Percentiles rank a stretch among this genome's conserved stretches.
Evolutionary conservation across 2,113 vertebrate genomes (phyloP).

Genomic region (Prunella himalayana): DNA sequence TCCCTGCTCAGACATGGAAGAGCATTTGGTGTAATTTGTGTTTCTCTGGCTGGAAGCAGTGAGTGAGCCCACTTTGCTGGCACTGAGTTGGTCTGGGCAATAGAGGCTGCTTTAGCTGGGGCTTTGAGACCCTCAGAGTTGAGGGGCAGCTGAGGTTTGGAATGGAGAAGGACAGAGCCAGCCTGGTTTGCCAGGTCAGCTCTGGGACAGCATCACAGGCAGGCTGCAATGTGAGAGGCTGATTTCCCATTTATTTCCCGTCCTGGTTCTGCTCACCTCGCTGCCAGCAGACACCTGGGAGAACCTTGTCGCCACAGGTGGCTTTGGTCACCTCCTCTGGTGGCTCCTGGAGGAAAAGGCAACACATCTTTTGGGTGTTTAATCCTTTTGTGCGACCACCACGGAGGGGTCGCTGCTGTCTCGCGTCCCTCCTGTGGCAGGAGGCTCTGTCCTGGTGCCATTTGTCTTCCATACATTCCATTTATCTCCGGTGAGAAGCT

Average conservation of each 20-base stretch:
- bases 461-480: conserved; percentile 60
- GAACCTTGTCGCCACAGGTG: neutral
- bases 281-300: neutral
- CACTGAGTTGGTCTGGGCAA: neutral
- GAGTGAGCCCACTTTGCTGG: neutral
- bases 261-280: neutral
- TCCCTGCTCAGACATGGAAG: neutral
- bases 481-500: conserved; percentile 68
- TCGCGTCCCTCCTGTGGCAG: rapidly evolving
- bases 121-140: neutral
- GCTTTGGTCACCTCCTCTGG: neutral
- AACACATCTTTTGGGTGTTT: rapidly evolving
- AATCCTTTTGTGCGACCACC: rapidly evolving
- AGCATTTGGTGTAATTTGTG: neutral
- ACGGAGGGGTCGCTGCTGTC: rapidly evolving
- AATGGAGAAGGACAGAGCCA: neutral
- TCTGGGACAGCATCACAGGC: neutral
- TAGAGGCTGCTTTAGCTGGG: neutral
- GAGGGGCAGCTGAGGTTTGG: neutral
- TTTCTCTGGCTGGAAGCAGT: neutral
- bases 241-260: neutral
- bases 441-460: neutral
- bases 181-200: neutral
- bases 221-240: neutral
- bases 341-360: neutral